Conservation (phyloP, 2,797 vertebrate species). For the Astyanax mexicanus region DNA sequence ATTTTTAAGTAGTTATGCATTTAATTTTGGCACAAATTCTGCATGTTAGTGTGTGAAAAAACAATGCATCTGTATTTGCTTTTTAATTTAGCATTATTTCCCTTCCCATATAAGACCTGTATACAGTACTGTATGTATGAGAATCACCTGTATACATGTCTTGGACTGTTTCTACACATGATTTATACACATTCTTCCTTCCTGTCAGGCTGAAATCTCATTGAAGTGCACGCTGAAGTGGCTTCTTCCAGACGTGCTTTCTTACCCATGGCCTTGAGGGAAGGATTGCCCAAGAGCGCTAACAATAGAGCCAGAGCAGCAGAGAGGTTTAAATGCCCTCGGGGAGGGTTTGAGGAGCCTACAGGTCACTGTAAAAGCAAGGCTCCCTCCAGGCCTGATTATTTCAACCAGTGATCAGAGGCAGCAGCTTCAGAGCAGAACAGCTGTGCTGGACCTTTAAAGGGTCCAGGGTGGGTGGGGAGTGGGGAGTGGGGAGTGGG, state of each 20-base stretch:
- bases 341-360: neutral
- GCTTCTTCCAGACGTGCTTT: neutral
- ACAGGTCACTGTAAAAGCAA: conserved; percentile 30
- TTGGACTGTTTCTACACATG: conserved; percentile 4
- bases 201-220: neutral
- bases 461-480: conserved; percentile 12
- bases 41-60: too few species aligned
- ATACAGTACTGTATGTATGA: neutral
- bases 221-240: neutral
- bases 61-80: too few species aligned
- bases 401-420: conserved; percentile 40
- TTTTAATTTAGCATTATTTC: too few species aligned
- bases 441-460: conserved; percentile 26
- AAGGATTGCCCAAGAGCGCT: conserved; percentile 30
- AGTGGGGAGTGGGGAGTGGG: too few species aligned
- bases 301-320: conserved; percentile 35
- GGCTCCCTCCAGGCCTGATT: conserved; percentile 44
- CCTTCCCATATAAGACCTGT: too few species aligned
- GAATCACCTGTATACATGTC: neutral
- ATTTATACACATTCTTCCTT: neutral
- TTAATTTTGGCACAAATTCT: too few species aligned
- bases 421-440: conserved; percentile 9
- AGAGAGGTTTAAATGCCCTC: conserved; percentile 32
- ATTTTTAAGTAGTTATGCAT: too few species aligned
- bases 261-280: conserved; percentile 19